phyloP scores from a whole-genome alignment of 2,888 invertebrate species.

The Xylota sylvarum region DNA sequence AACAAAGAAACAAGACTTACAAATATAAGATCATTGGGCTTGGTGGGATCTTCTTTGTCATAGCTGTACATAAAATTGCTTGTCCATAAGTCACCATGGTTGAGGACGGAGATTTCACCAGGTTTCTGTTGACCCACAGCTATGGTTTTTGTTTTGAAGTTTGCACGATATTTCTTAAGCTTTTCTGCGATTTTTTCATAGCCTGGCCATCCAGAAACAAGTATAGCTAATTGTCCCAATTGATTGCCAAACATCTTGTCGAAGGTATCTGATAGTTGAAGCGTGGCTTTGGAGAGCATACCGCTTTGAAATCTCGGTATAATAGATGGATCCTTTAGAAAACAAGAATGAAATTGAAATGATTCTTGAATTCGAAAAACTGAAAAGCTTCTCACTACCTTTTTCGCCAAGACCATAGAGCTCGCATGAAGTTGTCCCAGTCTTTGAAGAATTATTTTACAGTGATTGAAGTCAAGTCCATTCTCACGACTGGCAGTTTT shows the following conservation, averaged over 20 bases:
- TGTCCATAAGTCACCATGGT: slow-evolving; percentile 86
- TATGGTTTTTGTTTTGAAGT: slow-evolving; percentile 80
- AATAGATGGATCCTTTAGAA: slow-evolving; percentile 66
- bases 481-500: slow-evolving; percentile 85
- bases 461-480: slow-evolving; percentile 86
- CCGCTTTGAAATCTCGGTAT: slow-evolving; percentile 78
- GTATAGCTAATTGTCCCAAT: slow-evolving; percentile 79
- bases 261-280: slow-evolving; percentile 80
- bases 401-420: slow-evolving; percentile 86
- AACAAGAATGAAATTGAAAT: neutral
- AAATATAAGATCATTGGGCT: slow-evolving; percentile 80
- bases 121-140: slow-evolving; percentile 80
- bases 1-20: slow-evolving; percentile 79
- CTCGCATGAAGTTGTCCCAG: slow-evolving; percentile 86
- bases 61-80: slow-evolving; percentile 83
- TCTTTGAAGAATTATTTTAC: slow-evolving; percentile 85
- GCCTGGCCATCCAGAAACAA: slow-evolving; percentile 79
- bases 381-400: slow-evolving; percentile 80
- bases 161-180: slow-evolving; percentile 80
- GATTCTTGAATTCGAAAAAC: neutral
- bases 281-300: slow-evolving; percentile 81
- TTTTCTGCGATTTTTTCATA: slow-evolving; percentile 80
- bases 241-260: slow-evolving; percentile 81
- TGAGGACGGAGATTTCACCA: slow-evolving; percentile 84
- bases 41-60: slow-evolving; percentile 77